These are phyloP conservation scores for Brenthis hecate DNA, from an alignment of 2,888 invertebrate genomes.

Conservation along the genomic window DNA sequence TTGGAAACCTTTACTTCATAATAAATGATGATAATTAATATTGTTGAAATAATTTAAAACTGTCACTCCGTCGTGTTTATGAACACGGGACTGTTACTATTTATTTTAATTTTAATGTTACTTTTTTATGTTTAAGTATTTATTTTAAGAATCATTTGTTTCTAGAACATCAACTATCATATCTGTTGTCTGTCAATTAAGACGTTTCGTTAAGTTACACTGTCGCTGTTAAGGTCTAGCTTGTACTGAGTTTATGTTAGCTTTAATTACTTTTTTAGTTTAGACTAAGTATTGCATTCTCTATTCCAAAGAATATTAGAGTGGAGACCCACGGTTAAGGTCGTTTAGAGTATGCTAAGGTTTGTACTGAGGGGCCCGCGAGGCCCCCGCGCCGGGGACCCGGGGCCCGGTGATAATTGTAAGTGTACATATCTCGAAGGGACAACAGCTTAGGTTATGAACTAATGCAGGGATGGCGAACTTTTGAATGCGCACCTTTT, in stretches of 20 bases:
- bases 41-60: background rate
- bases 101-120: background rate
- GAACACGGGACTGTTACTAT: slow-evolving; percentile 8
- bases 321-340: slow-evolving; percentile 19
- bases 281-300: slow-evolving; percentile 25
- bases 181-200: too few species aligned
- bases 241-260: slow-evolving; percentile 20
- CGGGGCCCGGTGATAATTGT: slow-evolving; percentile 9
- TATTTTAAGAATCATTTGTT: background rate
- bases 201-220: background rate
- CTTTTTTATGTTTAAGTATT: background rate
- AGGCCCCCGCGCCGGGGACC: too few species aligned
- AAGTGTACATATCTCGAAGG: slow-evolving; percentile 55
- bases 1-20: slow-evolving; percentile 20
- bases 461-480: slow-evolving; percentile 18
- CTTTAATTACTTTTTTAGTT: slow-evolving; percentile 28
- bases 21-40: too few species aligned
- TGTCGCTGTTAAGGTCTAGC: slow-evolving; percentile 8
- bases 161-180: too few species aligned
- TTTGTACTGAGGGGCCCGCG: slow-evolving; percentile 7
- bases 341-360: slow-evolving; percentile 14
- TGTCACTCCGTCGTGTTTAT: slow-evolving; percentile 4
- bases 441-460: slow-evolving; percentile 40
- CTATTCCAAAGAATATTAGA: slow-evolving; percentile 19
- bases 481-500: slow-evolving; percentile 11